Evolutionary conservation across 2,113 vertebrate species (phyloP), one percentile per base, ranked within the genome.

Genomic region (Seriola rivoliana): DNA sequence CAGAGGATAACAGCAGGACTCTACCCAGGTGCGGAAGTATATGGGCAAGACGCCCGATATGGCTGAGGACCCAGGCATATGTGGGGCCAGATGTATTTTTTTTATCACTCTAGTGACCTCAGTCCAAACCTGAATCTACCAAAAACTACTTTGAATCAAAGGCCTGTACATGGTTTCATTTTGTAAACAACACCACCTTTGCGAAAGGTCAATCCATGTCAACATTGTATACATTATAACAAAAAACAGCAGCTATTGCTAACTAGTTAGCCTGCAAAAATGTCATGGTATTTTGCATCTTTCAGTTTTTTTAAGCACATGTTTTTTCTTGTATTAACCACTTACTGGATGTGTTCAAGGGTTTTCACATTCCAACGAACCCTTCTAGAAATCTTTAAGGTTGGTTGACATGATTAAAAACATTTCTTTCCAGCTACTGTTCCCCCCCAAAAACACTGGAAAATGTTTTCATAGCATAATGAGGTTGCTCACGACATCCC

Each of bases 101-200:
- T n/a, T 1, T 17, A 0, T 46, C 58, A 17, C 48, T 57, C 23
- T 21, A 44, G 60, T 13, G 50, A 52, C 17, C 48, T 7, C 7
- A 12, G 7, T 68, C 70, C 14, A n/a, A 57, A 34, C 23, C 71
- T 64, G 38, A 50, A 64, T 36, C 77, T 23, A 12, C 34, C 14
- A 21, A 25, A 44, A 21, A 23, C 23, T 12, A 4, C 25, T 46
- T 10, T 29, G n/a, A 71, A 44, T 46, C 36, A 58, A 79, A 86
- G 77, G 68, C 57, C 58, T 77, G 58, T 60, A 58, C n/a, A 58
- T 80, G 80, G 71, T 83, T 85, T 73, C n/a, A 38, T 52, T 80
- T 81, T 78, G 79, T 85, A 85, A 82, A 80, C 80, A 65, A 73
- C 38, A 13, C 2, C 4, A 5, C 42, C 54, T 44, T 63, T 44